Evolutionary conservation across 2,113 vertebrate species (phyloP).

Genomic region (Anas platyrhynchos): DNA sequence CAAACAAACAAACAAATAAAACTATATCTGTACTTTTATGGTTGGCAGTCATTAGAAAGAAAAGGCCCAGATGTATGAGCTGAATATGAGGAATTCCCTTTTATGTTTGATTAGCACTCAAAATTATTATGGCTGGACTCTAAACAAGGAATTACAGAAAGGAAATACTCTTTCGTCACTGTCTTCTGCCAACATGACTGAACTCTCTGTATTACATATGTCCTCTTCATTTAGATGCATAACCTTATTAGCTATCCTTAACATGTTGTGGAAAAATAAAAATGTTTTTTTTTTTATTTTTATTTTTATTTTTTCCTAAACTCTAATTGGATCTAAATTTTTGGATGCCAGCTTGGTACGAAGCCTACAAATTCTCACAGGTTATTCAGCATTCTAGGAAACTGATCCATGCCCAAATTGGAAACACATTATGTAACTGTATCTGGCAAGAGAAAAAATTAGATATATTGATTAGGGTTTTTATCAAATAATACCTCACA

Average conservation of each 20-base stretch:
- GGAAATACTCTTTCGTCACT: not conserved
- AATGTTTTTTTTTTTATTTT: not conserved
- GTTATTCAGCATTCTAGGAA: conserved; percentile 38
- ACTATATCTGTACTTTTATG: not conserved
- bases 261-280: not conserved
- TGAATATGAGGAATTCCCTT: not conserved
- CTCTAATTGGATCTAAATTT: not conserved
- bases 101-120: not conserved
- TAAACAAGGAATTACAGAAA: not conserved
- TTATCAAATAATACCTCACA: conserved; percentile 50
- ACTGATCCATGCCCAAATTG: not conserved
- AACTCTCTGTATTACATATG: not conserved
- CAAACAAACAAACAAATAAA: too few species aligned
- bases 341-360: not conserved
- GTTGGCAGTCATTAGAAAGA: not conserved
- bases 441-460: conserved; percentile 45
- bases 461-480: conserved; percentile 47
- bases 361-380: not conserved
- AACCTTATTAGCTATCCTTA: not conserved
- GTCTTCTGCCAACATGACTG: not conserved
- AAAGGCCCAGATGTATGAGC: not conserved
- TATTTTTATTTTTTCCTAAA: not conserved
- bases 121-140: not conserved
- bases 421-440: conserved; percentile 44
- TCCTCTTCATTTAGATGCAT: not conserved